Base-by-base conservation (phyloP, 2,797 vertebrate species). In the Coilia nasus region DNA sequence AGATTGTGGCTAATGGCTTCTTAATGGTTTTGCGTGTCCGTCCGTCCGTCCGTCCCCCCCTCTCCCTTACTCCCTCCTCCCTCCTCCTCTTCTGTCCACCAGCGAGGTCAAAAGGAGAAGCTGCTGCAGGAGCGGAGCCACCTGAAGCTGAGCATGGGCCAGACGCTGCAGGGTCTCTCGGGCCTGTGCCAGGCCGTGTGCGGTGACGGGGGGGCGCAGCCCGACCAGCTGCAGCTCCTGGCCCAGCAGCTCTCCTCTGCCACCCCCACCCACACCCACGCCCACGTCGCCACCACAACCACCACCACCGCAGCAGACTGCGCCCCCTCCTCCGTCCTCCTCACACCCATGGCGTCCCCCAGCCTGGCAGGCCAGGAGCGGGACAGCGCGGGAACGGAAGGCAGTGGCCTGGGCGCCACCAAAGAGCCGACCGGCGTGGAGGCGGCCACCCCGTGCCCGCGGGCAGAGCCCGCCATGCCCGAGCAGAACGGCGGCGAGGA, bases 71-170 rank as follows among this genome's bases (percentile, higher is more conserved):
- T 9, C 50, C 50, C 50, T 54, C 50, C 50, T 9, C 50, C 50
- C 21, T 82, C 81, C 62, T 1, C 60, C 82, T n/a, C 86, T 35
- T 57, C 82, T 60, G 21, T 35, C 1, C 80, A 86, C 75, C 94
- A 99, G 98, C 97, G 94, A 94, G 93, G 86, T 19, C 96, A 99
- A 90, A 99, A 97, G 91, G 96, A 97, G 67, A 96, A 93, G 78
- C 93, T 99, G 87, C 86, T 97, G 90, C 96, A 96, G 89, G 98
- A 99, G 90, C 95, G 92, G 87, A 95, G 94, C 21, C 95, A 97
- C 89, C 96, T 99, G 87, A 91, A 97, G 92, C 95, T 95, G 23
- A 97, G 96, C 47, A 94, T 99, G 91, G 96, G 96, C 44, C 97
- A 98, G 87, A 96, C 96, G 0, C 96, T 96, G 84, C 96, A 97